Base-by-base conservation (phyloP, 2,888 invertebrate genomes). In the Macroteleia sp. region DNA sequence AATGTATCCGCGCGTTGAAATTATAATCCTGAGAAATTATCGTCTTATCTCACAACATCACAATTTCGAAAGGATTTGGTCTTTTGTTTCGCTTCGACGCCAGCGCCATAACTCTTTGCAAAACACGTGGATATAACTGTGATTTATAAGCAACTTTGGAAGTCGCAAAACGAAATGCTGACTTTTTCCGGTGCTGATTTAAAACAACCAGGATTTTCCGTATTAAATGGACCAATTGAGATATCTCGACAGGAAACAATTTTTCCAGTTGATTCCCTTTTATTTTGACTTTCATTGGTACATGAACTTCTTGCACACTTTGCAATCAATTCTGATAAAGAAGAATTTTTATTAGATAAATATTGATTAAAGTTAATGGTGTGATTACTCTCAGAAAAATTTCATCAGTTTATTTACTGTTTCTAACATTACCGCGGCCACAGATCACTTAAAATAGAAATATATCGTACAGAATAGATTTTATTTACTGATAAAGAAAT, bases 21-120 rank as follows among this genome's bases (percentile, higher is more conserved):
- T 48, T 30, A 48, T 48, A 30, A 48, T 17, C 48, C 30, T 52
- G 19, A 34, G 32, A 42, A 57, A 41, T 57, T 30, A 32, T 57
- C 28, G 57, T 57, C 42, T 19, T 41, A 19, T 28, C 56, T 30
- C 10, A 14, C 17, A 20, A 30, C 32, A 57, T 57, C 42, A 44
- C 59, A 44, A 57, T 59, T 59, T 14, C 25, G 39, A 59, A 22
- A 44, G 59, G 59, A 59, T 59, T 59, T 59, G 30, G 59, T 22
- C 59, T 59, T 59, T 59, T 59, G 59, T 59, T 59, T 59, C 59
- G 59, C 42, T 44, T 17, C 32, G 44, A 44, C 34, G 59, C 28
- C 34, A 14, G 32, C 14, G 32, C 59, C 59, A 44, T 59, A 59
- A 59, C 14, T 59, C 59, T 44, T 57, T 42, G 32, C 32, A 20